Conservation (phyloP, 2,113 vertebrate genomes). For the Mobula hypostoma region DNA sequence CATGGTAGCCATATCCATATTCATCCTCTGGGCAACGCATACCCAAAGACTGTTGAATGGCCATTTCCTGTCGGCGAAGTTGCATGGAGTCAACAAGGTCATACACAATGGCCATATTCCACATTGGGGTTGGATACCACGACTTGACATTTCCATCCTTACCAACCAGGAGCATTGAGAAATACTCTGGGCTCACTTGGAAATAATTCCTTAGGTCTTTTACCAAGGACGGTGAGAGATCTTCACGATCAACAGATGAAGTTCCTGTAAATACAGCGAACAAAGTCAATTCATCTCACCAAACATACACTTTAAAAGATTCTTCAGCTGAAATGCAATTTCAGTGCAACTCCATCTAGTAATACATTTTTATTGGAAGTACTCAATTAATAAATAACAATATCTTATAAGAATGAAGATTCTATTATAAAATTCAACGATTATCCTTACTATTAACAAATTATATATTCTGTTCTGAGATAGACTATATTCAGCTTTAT, state of each 20-base stretch:
- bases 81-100: conserved; percentile 98
- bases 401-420: neutral
- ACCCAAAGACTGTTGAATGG: conserved; percentile 91
- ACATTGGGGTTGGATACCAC: conserved; percentile 98
- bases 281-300: neutral
- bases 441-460: neutral
- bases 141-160: conserved; percentile 97
- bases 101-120: conserved; percentile 95
- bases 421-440: neutral
- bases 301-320: neutral
- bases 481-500: neutral
- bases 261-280: conserved; percentile 62
- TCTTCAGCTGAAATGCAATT: neutral
- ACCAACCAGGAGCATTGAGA: conserved; percentile 96
- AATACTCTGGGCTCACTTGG: conserved; percentile 93
- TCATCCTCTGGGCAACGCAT: conserved; percentile 96
- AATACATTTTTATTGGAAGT: neutral
- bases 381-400: neutral
- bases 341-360: neutral
- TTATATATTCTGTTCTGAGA: neutral
- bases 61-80: conserved; percentile 95
- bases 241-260: conserved; percentile 85
- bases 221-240: conserved; percentile 74
- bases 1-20: conserved; percentile 92
- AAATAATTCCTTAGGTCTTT: conserved; percentile 97